Base-by-base conservation (phyloP, 2,797 vertebrate genomes). In the Hippoglossus hippoglossus region DNA sequence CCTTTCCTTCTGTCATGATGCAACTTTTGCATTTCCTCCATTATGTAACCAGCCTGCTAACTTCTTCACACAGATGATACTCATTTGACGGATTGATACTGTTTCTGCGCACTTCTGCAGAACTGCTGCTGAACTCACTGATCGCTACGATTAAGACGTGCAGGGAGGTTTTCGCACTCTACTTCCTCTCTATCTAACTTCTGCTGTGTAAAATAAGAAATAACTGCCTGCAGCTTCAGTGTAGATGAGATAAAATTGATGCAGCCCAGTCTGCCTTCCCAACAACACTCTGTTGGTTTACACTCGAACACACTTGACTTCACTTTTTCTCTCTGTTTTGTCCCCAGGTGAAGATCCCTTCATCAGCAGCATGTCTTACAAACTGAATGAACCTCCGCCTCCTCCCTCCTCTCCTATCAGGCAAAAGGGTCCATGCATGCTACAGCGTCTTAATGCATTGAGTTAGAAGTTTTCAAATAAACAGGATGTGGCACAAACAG, bases 281-380 rank as follows among this genome's bases (percentile, higher is more conserved):
- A 15, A 31, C 10, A 31, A n/a, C 19, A 12, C 2, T 19, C 22
- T 31, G 52, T 57, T 51, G 6, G 10, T 55, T 31, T 15, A 57
- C 13, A 12, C 26, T 10, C 18, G 12, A 39, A 53, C 49, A 22
- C 3, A 34, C 50, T 75, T 7, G 39, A 46, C n/a, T 52, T 50
- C 28, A 56, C 6, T 0, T 46, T 72, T 24, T 60, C 13, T 83
- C 44, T 87, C 8, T 86, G 57, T 68, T 76, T 66, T 41, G 58
- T 69, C 77, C 25, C 25, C 83, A 91, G 90, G 60, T 87, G 71
- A 73, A 73, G 39, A 60, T 39, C 54, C 34, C 44, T 7, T 5
- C 63, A 21, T 26, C 54, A 11, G 47, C 63, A 46, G 82, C 79
- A 76, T 41, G 73, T 70, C 67, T 54, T 11, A 67, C 58, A 5